Percentiles rank a stretch among this genome's conserved stretches.
Conservation (phyloP, 2,888 invertebrate genomes). For the Mimachlamys varia region DNA sequence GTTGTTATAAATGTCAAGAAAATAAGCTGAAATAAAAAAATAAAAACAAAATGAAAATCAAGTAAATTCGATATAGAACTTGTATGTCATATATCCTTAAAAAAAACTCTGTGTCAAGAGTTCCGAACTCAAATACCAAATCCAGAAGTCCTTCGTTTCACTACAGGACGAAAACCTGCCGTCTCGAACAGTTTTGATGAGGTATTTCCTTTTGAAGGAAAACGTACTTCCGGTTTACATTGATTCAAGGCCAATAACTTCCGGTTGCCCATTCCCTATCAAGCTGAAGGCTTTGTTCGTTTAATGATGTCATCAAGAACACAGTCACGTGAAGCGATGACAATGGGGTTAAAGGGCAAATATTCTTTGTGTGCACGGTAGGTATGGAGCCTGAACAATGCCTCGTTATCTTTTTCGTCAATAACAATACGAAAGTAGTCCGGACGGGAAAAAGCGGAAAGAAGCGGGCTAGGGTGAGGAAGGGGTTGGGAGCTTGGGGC, state of each 20-base stretch:
- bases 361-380: background rate
- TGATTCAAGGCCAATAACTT: background rate
- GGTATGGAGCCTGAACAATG: background rate
- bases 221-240: background rate
- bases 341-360: background rate
- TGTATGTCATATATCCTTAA: too few species aligned
- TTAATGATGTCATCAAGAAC: background rate
- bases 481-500: too few species aligned
- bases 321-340: background rate
- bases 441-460: too few species aligned
- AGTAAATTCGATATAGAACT: too few species aligned
- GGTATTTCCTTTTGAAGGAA: background rate
- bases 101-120: too few species aligned
- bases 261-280: background rate
- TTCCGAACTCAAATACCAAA: too few species aligned
- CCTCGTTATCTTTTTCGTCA: background rate
- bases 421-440: too few species aligned
- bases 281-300: background rate
- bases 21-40: too few species aligned
- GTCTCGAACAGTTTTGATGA: background rate
- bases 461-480: too few species aligned
- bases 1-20: too few species aligned
- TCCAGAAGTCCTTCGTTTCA: too few species aligned
- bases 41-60: too few species aligned
- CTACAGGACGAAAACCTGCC: background rate